Conservation (phyloP, 35 echinoderm and acorn worm genomes). For the Chiridota heheva region DNA sequence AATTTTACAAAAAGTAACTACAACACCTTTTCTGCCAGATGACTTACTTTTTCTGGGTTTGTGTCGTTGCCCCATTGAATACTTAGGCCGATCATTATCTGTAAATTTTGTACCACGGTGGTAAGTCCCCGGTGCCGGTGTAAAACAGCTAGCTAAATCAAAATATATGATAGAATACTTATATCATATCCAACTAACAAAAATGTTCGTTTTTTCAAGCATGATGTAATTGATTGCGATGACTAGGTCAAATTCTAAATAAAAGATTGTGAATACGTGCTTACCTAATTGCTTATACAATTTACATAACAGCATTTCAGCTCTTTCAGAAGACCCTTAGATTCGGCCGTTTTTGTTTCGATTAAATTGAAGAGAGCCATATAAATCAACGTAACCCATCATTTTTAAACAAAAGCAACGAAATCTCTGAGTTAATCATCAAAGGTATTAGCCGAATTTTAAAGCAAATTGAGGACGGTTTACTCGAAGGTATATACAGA, state of each 20-base stretch:
- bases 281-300: not conserved
- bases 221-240: not conserved
- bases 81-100: slow-evolving; percentile 73
- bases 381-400: no score
- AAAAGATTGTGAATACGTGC: not conserved
- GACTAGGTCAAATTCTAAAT: not conserved
- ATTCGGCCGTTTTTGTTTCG: no score
- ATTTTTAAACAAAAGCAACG: no score
- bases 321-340: no score
- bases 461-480: no score
- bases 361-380: no score
- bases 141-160: slow-evolving; percentile 36
- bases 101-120: slow-evolving; percentile 73
- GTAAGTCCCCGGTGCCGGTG: slow-evolving; percentile 80
- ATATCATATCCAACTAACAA: not conserved
- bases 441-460: no score
- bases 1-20: not conserved
- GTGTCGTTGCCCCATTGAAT: slow-evolving; percentile 76
- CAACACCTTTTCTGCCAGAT: not conserved
- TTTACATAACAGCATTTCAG: not conserved
- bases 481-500: no score
- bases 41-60: slow-evolving; percentile 59
- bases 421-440: no score
- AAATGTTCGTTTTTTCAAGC: not conserved
- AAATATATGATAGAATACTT: slow-evolving; percentile 16